Evolutionary conservation across 2,113 vertebrate species (phyloP).

Genomic region (Lasiurus cinereus): DNA sequence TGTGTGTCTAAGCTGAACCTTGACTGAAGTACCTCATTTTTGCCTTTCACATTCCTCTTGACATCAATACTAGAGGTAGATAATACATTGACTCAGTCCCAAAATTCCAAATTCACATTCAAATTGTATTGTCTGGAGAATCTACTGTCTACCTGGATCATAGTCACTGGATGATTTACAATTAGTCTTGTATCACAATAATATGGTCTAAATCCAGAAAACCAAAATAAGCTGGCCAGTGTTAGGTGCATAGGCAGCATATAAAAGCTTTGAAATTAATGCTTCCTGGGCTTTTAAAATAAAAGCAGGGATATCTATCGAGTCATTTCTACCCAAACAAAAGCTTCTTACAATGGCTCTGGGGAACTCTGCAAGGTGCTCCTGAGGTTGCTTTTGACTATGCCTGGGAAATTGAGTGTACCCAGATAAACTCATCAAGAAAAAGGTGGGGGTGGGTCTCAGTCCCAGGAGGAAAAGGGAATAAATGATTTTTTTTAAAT

Average conservation of each 20-base stretch:
- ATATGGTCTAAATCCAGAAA: neutral
- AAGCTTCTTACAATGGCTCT: neutral
- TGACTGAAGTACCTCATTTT: neutral
- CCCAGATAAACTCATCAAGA: neutral
- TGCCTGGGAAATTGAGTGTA: neutral
- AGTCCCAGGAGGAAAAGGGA: fast-evolving
- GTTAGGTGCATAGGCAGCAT: neutral
- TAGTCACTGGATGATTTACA: neutral
- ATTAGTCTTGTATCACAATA: neutral
- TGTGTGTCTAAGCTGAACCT: neutral
- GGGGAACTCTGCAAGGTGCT: neutral
- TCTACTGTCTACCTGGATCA: neutral
- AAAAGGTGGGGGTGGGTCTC: neutral
- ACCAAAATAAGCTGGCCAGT: neutral
- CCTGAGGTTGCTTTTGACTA: neutral
- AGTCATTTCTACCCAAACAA: neutral
- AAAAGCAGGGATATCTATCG: neutral
- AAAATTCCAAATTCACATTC: neutral
- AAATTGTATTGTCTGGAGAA: neutral
- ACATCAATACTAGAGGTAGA: too few species aligned
- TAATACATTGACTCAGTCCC: neutral
- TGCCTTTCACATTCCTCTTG: neutral
- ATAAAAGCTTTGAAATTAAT: conserved; percentile 22
- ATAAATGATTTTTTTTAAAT: neutral
- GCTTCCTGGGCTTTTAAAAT: neutral